Percentiles rank a stretch among this genome's conserved stretches.
phyloP scores from a whole-genome alignment of 2,888 invertebrate species.

The Cryptus viduatorius region DNA sequence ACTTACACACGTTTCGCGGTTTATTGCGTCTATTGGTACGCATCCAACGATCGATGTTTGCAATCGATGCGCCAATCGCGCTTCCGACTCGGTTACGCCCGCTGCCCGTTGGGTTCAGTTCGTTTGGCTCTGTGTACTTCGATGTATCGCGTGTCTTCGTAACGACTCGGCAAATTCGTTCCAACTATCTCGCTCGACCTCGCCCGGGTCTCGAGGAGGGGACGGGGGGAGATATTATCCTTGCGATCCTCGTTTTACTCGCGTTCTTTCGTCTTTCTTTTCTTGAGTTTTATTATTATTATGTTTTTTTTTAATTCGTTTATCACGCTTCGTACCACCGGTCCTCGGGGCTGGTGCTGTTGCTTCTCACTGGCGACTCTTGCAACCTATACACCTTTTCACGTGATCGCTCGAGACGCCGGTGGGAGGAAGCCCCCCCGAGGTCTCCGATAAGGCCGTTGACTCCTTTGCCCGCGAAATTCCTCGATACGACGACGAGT shows the following conservation, averaged over 20 bases:
- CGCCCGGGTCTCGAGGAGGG: constrained; percentile 6
- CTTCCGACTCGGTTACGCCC: background rate
- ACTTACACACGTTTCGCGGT: background rate
- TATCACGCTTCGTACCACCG: constrained; percentile 32
- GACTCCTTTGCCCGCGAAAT: constrained; percentile 79
- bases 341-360: constrained; percentile 39
- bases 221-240: background rate
- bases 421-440: constrained; percentile 69
- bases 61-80: background rate
- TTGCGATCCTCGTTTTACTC: constrained; percentile 28
- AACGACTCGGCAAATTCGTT: background rate
- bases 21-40: background rate
- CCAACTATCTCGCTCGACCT: constrained; percentile 16
- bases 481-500: constrained; percentile 71
- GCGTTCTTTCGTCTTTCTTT: constrained; percentile 14
- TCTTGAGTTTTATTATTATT: constrained; percentile 35
- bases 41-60: background rate
- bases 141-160: background rate
- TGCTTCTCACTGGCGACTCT: constrained; percentile 51
- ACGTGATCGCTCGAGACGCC: constrained; percentile 62
- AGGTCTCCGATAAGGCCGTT: constrained; percentile 79
- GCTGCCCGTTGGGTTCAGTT: background rate
- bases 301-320: constrained; percentile 17
- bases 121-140: background rate
- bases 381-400: constrained; percentile 65